These are phyloP conservation scores for Sycophaga agraensis DNA, from an alignment of 1,140 invertebrate species.

Conservation along the genomic window DNA sequence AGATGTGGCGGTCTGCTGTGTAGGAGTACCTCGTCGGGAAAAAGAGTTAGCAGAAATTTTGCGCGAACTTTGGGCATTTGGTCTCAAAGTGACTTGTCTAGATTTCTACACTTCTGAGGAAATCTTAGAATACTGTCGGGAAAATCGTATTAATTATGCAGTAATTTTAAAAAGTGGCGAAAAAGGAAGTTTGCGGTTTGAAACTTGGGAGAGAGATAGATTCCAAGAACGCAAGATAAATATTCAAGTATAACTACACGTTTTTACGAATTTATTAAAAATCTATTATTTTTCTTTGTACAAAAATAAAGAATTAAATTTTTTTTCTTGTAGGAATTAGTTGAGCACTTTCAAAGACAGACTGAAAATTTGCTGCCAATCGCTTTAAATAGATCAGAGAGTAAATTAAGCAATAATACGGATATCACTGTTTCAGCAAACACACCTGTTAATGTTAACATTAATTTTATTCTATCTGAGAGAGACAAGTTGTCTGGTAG, in stretches of 20 bases:
- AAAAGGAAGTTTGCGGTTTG: slow-evolving; percentile 62
- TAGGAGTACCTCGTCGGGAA: slow-evolving; percentile 58
- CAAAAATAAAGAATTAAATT: no score
- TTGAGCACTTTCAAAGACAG: slow-evolving; percentile 62
- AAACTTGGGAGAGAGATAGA: slow-evolving; percentile 64
- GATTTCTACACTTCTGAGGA: slow-evolving; percentile 65
- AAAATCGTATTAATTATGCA: slow-evolving; percentile 66
- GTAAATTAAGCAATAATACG: slow-evolving; percentile 41
- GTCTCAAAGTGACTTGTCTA: slow-evolving; percentile 59
- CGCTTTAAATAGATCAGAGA: slow-evolving; percentile 46
- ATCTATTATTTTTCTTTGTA: no score
- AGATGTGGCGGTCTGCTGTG: slow-evolving; percentile 67
- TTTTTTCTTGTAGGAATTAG: slow-evolving; percentile 45
- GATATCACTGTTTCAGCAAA: slow-evolving; percentile 39
- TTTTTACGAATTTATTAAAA: no score
- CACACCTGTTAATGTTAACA: slow-evolving; percentile 43
- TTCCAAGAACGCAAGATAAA: slow-evolving; percentile 67
- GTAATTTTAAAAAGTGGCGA: slow-evolving; percentile 70
- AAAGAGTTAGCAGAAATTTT: slow-evolving; percentile 67
- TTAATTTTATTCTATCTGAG: slow-evolving; percentile 57
- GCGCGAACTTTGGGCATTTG: slow-evolving; percentile 62
- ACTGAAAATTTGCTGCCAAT: slow-evolving; percentile 39
- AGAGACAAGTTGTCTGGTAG: slow-evolving; percentile 61
- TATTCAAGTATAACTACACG: slow-evolving; percentile 39
- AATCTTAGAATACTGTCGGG: slow-evolving; percentile 66